phyloP scores from a whole-genome alignment of 64 coral and sea anemone genomes.

The Porites australiensis region DNA sequence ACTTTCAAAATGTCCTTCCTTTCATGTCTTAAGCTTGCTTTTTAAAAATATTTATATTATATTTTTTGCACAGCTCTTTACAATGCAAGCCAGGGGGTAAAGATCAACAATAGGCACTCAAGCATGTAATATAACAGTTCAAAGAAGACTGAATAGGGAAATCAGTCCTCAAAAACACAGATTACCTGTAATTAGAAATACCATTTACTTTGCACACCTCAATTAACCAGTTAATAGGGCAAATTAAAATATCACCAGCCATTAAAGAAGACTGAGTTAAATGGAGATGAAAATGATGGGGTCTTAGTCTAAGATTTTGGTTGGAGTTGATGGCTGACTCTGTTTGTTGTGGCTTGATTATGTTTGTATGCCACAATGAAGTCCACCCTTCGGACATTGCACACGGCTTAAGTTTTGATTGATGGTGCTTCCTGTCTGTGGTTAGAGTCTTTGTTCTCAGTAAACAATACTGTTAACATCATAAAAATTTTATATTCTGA shows the following conservation, averaged over 20 bases:
- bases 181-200: not conserved
- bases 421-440: constrained; percentile 22
- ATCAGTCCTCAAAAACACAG: not conserved
- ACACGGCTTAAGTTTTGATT: not conserved
- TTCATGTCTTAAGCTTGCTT: constrained; percentile 10
- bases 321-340: not conserved
- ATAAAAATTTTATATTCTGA: not conserved
- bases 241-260: not conserved
- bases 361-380: not conserved
- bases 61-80: not conserved
- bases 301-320: not conserved
- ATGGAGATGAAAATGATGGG: not conserved
- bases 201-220: not conserved
- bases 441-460: constrained; percentile 19
- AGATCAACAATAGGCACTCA: not conserved
- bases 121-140: not conserved
- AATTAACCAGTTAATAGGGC: constrained; percentile 16
- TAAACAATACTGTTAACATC: not conserved
- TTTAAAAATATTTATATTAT: not conserved
- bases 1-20: not conserved
- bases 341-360: not conserved
- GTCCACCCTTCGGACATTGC: not conserved
- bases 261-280: not conserved
- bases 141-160: not conserved
- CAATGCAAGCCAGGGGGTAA: constrained; percentile 14